These are phyloP conservation scores for Macropis europaea DNA, from an alignment of 2,888 invertebrate species.

Conservation along the genomic window DNA sequence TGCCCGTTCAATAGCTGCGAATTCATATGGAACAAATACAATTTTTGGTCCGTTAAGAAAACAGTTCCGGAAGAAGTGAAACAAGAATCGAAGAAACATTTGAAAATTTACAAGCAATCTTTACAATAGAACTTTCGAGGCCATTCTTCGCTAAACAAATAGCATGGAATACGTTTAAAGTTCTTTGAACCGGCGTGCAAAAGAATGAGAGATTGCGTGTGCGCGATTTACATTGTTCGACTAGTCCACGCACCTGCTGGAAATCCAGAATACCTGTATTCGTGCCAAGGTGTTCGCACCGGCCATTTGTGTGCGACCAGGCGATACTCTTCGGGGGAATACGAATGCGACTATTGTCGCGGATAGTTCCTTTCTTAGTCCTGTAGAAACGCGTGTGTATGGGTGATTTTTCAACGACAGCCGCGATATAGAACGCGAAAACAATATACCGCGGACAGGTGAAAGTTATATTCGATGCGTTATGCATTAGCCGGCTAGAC, in stretches of 20 bases:
- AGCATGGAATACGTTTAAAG: neutral
- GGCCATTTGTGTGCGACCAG: conserved; percentile 22
- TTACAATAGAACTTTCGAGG: too few relatives aligned
- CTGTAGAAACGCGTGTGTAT: conserved; percentile 15
- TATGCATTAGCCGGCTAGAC: conserved; percentile 17
- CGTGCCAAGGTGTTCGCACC: conserved; percentile 47
- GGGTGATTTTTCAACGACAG: conserved; percentile 11
- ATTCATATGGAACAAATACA: too few relatives aligned
- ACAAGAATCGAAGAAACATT: too few relatives aligned
- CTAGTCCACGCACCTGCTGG: conserved; percentile 33
- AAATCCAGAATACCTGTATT: conserved; percentile 42
- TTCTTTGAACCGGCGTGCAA: neutral
- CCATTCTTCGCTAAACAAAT: too few relatives aligned
- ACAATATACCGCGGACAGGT: conserved; percentile 31
- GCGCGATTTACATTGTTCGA: conserved; percentile 2
- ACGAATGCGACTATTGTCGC: conserved; percentile 40
- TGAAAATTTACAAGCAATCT: too few relatives aligned
- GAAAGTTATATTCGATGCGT: conserved; percentile 39
- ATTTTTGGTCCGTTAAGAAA: too few relatives aligned
- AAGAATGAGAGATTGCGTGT: neutral
- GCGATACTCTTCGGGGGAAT: conserved; percentile 37
- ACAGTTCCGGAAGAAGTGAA: too few relatives aligned
- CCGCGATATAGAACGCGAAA: conserved; percentile 7
- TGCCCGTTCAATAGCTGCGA: too few relatives aligned
- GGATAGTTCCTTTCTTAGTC: conserved; percentile 14